phyloP scores from a whole-genome alignment of 2,888 invertebrate genomes.

The Folsomia candida region DNA sequence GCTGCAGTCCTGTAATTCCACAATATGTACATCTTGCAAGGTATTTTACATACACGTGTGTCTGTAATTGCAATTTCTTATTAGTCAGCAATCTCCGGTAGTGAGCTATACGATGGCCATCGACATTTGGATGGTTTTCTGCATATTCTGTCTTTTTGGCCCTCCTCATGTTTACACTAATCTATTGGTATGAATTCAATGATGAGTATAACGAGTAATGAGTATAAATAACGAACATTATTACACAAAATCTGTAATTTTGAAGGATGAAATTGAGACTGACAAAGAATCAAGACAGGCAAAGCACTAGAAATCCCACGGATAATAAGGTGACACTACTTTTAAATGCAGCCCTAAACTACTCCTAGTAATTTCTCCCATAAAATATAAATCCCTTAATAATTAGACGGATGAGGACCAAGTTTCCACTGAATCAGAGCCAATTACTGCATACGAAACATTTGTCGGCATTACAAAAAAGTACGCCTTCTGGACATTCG shows the following conservation, averaged over 20 bases:
- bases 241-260: not conserved
- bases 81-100: not conserved
- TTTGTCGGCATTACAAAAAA: not conserved
- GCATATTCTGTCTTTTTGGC: not conserved
- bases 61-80: not conserved
- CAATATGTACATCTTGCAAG: not conserved
- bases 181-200: too few relatives aligned
- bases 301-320: not conserved
- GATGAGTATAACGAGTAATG: too few relatives aligned
- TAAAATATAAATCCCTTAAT: too few relatives aligned
- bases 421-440: too few relatives aligned
- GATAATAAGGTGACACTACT: too few relatives aligned
- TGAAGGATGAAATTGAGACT: not conserved
- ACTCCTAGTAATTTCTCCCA: too few relatives aligned
- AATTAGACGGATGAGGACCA: too few relatives aligned
- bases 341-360: not conserved
- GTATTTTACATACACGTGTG: not conserved
- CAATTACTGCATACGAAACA: not conserved
- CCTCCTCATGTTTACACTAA: not conserved
- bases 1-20: conserved; percentile 17
- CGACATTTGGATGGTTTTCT: conserved; percentile 1
- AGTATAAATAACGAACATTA: not conserved
- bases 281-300: not conserved
- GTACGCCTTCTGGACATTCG: not conserved
- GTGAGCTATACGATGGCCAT: not conserved